Base-by-base conservation (phyloP, 2,888 invertebrate genomes). In the Heteromurus nitidus region DNA sequence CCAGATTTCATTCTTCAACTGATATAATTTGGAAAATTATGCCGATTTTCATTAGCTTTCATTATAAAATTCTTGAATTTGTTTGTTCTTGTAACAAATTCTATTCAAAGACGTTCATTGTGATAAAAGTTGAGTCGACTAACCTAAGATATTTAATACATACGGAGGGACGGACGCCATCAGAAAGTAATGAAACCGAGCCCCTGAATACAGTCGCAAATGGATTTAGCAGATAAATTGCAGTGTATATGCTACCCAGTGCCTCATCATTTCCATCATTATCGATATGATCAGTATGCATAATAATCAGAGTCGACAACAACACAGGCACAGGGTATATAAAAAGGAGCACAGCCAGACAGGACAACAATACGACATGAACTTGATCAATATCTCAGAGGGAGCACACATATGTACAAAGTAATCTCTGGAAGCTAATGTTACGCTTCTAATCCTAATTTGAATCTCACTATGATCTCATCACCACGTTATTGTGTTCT, bases 391-490 rank as follows among this genome's bases (percentile, higher is more conserved):
- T 24, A 53, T 55, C 55, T 22, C 26, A 55, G 26, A 26, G 2
- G 47, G 47, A 47, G 47, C 47, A 47, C 47, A n/a, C n/a, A n/a
- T n/a, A 47, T 47, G 47, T 16, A 47, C 47, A 16, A 9, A 26
- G 55, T 55, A 24, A 55, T 47, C 47, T 55, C 55, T 55, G 55
- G 55, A 55, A 22, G 55, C 55, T 55, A 55, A 55, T 55, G 26
- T 55, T 55, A 26, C 26, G 24, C 55, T 22, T 30, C 44, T 55
- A 76, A 76, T 76, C 75, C 75, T 67, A 76, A 75, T 75, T 75
- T 75, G 31, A 76, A 76, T 76, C 75, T 76, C 68, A 67, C 55
- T 68, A 60, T 76, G 58, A 76, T 76, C 75, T 76, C 75, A 75
- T 76, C 75, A 76, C 47, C 75, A 76, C 67, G 55, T 67, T 68